Conservation (phyloP, 2,797 vertebrate genomes). For the Poeciliopsis presidionis region DNA sequence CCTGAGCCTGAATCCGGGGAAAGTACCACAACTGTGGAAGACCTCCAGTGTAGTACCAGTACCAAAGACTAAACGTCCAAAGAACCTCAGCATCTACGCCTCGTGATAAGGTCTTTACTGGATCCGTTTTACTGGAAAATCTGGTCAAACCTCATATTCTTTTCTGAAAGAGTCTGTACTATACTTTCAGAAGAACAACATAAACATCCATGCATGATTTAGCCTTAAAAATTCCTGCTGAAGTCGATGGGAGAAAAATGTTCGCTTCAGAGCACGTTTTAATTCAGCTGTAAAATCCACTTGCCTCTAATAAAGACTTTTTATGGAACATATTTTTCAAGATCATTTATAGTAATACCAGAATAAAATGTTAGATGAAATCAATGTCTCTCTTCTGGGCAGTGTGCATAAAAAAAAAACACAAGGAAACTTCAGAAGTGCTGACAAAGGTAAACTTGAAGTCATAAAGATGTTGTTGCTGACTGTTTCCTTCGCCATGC, state of each 20-base stretch:
- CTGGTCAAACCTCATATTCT: neutral
- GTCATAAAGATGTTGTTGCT: conserved; percentile 54
- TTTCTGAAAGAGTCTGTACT: neutral
- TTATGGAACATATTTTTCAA: neutral
- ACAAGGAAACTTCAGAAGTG: conserved; percentile 53
- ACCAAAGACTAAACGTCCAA: neutral
- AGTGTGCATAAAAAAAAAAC: neutral
- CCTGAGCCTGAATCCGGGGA: neutral
- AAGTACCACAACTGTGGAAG: neutral
- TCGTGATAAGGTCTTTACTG: neutral
- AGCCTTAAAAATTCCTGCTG: neutral
- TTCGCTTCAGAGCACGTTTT: neutral
- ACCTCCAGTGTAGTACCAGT: neutral
- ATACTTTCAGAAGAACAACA: neutral
- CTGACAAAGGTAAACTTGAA: conserved; percentile 61
- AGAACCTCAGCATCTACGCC: neutral
- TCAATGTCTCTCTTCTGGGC: neutral
- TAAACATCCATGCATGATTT: neutral
- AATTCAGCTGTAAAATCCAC: neutral
- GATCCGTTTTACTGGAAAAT: neutral
- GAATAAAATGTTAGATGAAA: conserved; percentile 1
- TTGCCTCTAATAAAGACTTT: neutral
- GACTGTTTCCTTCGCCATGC: conserved; percentile 5
- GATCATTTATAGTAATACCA: neutral
- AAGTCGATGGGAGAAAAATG: neutral